A percentile compares a stretch with the other conserved stretches of the same genome.
Conservation (phyloP, 2,888 invertebrate species). For the Portevinia maculata region DNA sequence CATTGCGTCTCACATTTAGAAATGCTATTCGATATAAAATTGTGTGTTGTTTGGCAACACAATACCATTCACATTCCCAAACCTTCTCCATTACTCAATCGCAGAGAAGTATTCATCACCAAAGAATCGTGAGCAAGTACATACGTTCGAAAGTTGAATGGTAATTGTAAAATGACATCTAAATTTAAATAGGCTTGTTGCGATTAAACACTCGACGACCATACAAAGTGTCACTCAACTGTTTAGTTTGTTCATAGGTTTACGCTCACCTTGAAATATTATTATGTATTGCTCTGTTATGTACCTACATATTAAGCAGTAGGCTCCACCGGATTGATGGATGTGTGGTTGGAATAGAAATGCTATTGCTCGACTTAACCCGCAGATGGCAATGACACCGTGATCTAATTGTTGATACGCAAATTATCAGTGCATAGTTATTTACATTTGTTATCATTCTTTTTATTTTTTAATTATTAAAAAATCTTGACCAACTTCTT, state of each 20-base stretch:
- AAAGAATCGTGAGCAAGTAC: too few species aligned
- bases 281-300: background rate
- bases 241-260: background rate
- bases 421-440: background rate
- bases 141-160: background rate
- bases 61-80: background rate
- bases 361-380: constrained; percentile 9
- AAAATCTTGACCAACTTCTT: constrained; percentile 47
- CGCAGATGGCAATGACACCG: constrained; percentile 11
- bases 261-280: constrained; percentile 13
- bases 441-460: constrained; percentile 9
- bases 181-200: background rate
- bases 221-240: constrained; percentile 2
- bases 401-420: constrained; percentile 16
- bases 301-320: too few species aligned
- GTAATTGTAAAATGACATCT: background rate
- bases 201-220: background rate
- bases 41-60: background rate
- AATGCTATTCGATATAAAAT: background rate
- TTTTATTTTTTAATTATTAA: background rate
- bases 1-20: background rate
- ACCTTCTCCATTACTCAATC: too few species aligned
- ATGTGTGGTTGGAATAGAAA: constrained; percentile 3
- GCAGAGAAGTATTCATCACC: too few species aligned
- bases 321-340: background rate